These are phyloP conservation scores for Solea senegalensis DNA, from an alignment of 2,113 vertebrate species.

Conservation along the genomic window DNA sequence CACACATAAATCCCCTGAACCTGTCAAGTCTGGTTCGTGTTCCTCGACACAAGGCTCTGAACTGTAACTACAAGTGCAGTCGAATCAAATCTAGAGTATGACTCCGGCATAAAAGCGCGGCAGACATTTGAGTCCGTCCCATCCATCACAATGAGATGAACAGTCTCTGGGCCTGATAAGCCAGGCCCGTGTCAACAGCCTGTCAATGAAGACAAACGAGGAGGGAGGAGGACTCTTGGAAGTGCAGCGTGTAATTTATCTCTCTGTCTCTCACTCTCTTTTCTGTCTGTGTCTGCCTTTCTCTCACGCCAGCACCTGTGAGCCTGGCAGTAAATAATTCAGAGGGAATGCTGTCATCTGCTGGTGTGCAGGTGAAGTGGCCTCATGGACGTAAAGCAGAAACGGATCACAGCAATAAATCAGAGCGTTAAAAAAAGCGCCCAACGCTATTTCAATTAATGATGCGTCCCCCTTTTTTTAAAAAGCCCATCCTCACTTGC, in stretches of 20 bases:
- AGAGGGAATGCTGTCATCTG: slow-evolving; percentile 55
- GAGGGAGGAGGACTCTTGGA: slow-evolving; percentile 30
- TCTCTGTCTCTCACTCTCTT: slow-evolving; percentile 15
- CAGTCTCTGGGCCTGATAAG: slow-evolving; percentile 59
- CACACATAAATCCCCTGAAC: slow-evolving; percentile 22
- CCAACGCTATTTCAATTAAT: neutral
- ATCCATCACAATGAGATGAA: slow-evolving; percentile 67
- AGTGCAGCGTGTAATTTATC: slow-evolving; percentile 48
- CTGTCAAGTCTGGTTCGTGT: slow-evolving; percentile 26
- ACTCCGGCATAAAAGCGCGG: slow-evolving; percentile 29
- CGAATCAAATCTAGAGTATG: slow-evolving; percentile 29
- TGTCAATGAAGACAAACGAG: slow-evolving; percentile 76
- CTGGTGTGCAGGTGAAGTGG: slow-evolving; percentile 39
- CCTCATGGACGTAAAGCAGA: neutral
- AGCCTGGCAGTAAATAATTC: slow-evolving; percentile 28
- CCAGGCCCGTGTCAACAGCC: slow-evolving; percentile 65
- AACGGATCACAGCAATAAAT: neutral
- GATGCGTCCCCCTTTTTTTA: neutral
- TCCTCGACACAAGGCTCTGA: slow-evolving; percentile 1
- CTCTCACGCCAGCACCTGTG: neutral
- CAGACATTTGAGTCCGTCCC: slow-evolving; percentile 37
- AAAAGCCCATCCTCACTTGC: neutral
- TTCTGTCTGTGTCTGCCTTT: slow-evolving; percentile 15
- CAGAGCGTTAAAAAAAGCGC: neutral
- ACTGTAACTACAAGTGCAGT: slow-evolving; percentile 43